Evolutionary conservation across 2,113 vertebrate species (phyloP), one percentile per base, ranked within the genome.

Genomic region (Oceanites oceanicus): DNA sequence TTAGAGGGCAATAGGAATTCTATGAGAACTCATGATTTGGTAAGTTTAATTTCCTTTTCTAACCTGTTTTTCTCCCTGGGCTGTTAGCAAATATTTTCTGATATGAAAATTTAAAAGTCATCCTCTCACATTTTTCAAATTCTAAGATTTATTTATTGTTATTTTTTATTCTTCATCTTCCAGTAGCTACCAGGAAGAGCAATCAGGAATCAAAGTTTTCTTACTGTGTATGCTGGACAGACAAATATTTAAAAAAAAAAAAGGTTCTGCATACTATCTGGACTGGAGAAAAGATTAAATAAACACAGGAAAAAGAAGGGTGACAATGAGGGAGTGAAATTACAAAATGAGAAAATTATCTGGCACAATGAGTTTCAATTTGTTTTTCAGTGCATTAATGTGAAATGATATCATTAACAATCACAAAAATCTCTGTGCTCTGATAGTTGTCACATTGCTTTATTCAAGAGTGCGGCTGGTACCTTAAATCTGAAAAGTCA

Each of bases 291-390:
- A 27, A 55, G 50, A 65, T 50, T 84, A 83, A 72, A 74, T 29
- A 93, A 96, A 84, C 52, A 81, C 19, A 74, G 20, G 38, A 71
- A 58, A 45, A 82, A 61, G 52, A 75, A 79, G 21, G 16, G 44
- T 75, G 34, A 91, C 81, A 95, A 94, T 93, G 49, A 91, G 13
- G 34, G 34, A 74, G 10, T 47, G 72, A 88, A 30, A 77, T 72
- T 44, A 70, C 58, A 93, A 82, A 89, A 92, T 85, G 32, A 87
- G 61, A 87, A 90, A 92, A 93, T 86, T 75, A 55, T 83, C 67
- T 85, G 82, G 55, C 42, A 93, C n/a, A 58, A 86, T 79, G 45
- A 79, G n/a, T 71, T 93, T 94, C 50, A 86, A 79, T 92, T 94
- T 70, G 88, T 14, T 88, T 95, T 86, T 77, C 55, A 15, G 15